Percentiles rank a stretch among this genome's conserved stretches.
These are phyloP conservation scores for Drosophila novamexicana DNA, from an alignment of 1,140 invertebrate genomes.

Conservation along the genomic window DNA sequence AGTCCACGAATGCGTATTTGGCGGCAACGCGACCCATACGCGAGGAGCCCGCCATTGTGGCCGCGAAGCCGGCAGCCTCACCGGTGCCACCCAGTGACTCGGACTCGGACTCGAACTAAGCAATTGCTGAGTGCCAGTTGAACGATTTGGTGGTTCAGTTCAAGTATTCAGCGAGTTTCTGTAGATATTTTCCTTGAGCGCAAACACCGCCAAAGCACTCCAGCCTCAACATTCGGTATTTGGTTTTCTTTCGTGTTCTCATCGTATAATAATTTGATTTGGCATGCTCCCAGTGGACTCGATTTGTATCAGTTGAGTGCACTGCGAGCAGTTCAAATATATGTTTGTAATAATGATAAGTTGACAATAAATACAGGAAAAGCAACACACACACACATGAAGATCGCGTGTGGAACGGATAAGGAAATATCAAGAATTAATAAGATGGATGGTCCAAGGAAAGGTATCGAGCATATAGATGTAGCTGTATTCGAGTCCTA, in stretches of 20 bases:
- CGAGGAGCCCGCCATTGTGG: slow-evolving; percentile 84
- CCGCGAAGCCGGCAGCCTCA: slow-evolving; percentile 84
- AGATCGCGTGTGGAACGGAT: neutral
- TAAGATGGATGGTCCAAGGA: neutral
- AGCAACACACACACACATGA: slow-evolving; percentile 4
- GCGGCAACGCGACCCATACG: slow-evolving; percentile 87
- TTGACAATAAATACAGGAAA: slow-evolving; percentile 67
- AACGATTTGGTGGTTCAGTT: neutral
- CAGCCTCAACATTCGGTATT: slow-evolving; percentile 22
- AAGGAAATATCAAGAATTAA: neutral
- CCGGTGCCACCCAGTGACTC: slow-evolving; percentile 86
- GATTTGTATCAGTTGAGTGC: slow-evolving; percentile 8
- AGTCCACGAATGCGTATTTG: slow-evolving; percentile 90
- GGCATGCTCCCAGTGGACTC: slow-evolving; percentile 3
- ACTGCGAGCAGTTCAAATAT: slow-evolving; percentile 15
- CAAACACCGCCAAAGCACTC: neutral
- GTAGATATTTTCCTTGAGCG: neutral
- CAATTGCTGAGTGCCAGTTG: slow-evolving; percentile 12
- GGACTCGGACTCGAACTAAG: slow-evolving; percentile 85
- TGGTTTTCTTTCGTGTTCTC: slow-evolving; percentile 16
- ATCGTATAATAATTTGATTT: slow-evolving; percentile 22
- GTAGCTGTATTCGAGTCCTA: slow-evolving; percentile 17
- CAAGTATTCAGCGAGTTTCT: neutral
- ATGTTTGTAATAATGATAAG: slow-evolving; percentile 53
- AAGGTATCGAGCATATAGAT: neutral